Conservation (phyloP, 2,888 invertebrate genomes). For the Ctenicera cuprea region DNA sequence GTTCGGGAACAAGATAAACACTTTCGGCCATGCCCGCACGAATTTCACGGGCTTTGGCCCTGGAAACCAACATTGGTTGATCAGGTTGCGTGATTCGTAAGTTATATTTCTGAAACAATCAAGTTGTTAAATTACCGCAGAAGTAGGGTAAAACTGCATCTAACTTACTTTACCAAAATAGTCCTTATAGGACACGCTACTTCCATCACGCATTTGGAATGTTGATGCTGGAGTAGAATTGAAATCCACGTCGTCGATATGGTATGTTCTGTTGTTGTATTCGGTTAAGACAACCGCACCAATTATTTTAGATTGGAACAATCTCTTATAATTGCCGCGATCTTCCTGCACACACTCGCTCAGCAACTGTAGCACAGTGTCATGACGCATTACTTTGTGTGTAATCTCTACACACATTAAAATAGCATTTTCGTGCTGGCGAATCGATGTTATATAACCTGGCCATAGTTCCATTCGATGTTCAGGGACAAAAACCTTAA, state of each 20-base stretch:
- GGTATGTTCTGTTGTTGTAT: conserved; percentile 86
- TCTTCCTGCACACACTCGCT: conserved; percentile 73
- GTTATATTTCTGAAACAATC: conserved; percentile 78
- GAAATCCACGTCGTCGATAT: conserved; percentile 85
- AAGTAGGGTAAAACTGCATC: no score
- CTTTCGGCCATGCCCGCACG: conserved; percentile 81
- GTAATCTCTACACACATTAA: conserved; percentile 87
- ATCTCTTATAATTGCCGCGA: conserved; percentile 72
- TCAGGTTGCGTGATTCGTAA: conserved; percentile 77
- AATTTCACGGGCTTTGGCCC: conserved; percentile 81
- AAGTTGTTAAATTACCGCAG: conserved; percentile 3
- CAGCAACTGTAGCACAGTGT: conserved; percentile 82
- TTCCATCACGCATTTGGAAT: conserved; percentile 77
- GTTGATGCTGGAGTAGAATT: conserved; percentile 75
- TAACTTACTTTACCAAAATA: conserved; percentile 79
- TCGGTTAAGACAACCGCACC: conserved; percentile 83
- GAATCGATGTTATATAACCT: conserved; percentile 89
- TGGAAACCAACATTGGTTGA: conserved; percentile 89
- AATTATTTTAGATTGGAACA: conserved; percentile 75
- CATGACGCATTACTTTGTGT: conserved; percentile 88
- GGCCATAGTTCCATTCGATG: conserved; percentile 86
- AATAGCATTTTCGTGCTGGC: conserved; percentile 86
- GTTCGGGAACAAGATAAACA: conserved; percentile 87
- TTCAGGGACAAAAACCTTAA: conserved; percentile 79
- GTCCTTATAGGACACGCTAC: conserved; percentile 75